Evolutionary conservation across 2,113 vertebrate species (phyloP).

Genomic region (Sinocyclocheilus anophthalmus): DNA sequence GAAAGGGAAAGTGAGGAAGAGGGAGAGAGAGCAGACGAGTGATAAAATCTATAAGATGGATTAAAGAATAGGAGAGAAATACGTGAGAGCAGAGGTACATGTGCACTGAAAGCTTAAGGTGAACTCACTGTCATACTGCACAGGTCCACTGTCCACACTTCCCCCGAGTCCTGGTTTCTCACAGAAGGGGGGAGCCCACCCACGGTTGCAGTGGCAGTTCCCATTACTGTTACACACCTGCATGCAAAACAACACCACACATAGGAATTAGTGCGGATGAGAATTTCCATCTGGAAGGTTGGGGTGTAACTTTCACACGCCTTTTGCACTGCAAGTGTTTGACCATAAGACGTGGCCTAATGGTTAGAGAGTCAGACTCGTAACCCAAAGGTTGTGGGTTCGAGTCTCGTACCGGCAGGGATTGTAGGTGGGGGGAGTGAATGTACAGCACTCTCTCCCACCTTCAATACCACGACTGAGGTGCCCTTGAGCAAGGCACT

Average conservation of each 20-base stretch:
- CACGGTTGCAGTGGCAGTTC: slow-evolving; percentile 88
- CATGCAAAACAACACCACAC: slow-evolving; percentile 23
- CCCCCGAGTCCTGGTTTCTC: slow-evolving; percentile 86
- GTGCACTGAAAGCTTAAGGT: slow-evolving; percentile 25
- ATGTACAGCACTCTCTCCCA: too few relatives aligned
- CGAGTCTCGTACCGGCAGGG: too few relatives aligned
- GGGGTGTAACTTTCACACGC: background rate
- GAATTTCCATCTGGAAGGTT: background rate
- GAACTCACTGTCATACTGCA: slow-evolving; percentile 82
- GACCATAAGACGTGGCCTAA: background rate
- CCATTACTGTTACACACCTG: slow-evolving; percentile 95
- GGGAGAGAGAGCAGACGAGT: slow-evolving; percentile 7
- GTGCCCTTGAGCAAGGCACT: too few relatives aligned
- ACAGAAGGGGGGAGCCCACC: slow-evolving; percentile 91
- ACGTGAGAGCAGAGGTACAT: background rate
- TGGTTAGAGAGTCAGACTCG: too few relatives aligned
- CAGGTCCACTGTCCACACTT: slow-evolving; percentile 91
- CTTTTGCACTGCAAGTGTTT: background rate
- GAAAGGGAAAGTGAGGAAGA: background rate
- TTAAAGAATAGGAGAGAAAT: background rate
- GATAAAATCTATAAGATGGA: slow-evolving; percentile 35
- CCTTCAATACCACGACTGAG: too few relatives aligned
- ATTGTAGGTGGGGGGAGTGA: too few relatives aligned
- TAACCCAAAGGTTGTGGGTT: too few relatives aligned
- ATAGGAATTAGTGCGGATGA: background rate